These are phyloP conservation scores for Eurystomus gularis DNA, from an alignment of 2,113 vertebrate species.

Conservation along the genomic window DNA sequence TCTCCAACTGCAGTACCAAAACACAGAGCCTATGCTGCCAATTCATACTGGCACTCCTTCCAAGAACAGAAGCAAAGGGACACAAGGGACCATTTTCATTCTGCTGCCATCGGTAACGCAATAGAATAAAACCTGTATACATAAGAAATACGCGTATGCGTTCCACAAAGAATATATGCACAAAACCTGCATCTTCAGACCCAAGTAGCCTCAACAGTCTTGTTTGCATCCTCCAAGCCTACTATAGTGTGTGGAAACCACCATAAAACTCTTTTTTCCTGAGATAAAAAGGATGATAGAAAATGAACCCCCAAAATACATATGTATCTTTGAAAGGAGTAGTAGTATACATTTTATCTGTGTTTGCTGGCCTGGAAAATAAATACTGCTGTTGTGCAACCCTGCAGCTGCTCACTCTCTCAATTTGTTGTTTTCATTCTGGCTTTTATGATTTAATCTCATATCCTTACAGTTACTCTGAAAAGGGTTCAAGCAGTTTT, in stretches of 20 bases:
- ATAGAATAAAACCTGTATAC: neutral
- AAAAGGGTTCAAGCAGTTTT: neutral
- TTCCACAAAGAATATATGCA: neutral
- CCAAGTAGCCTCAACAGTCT: neutral
- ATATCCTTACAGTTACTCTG: constrained; percentile 19
- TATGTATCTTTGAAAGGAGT: neutral
- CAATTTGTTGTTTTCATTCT: constrained; percentile 4
- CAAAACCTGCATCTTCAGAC: neutral
- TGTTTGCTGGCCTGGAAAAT: constrained; percentile 42
- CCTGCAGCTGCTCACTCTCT: constrained; percentile 35
- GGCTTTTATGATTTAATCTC: constrained; percentile 38
- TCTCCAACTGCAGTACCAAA: neutral
- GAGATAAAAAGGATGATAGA: neutral
- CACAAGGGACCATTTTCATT: neutral
- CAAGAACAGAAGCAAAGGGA: neutral
- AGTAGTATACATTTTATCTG: neutral
- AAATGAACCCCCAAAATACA: neutral
- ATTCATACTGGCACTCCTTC: neutral
- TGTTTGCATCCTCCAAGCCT: neutral
- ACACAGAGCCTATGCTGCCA: neutral
- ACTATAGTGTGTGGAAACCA: neutral
- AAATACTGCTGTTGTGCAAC: constrained; percentile 29
- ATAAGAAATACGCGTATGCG: neutral
- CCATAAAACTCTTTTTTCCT: neutral
- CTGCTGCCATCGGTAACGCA: neutral